Percentiles rank a stretch among this genome's conserved stretches.
Evolutionary conservation across 2,888 invertebrate species (phyloP).

Genomic region (Bembecia ichneumoniformis): DNA sequence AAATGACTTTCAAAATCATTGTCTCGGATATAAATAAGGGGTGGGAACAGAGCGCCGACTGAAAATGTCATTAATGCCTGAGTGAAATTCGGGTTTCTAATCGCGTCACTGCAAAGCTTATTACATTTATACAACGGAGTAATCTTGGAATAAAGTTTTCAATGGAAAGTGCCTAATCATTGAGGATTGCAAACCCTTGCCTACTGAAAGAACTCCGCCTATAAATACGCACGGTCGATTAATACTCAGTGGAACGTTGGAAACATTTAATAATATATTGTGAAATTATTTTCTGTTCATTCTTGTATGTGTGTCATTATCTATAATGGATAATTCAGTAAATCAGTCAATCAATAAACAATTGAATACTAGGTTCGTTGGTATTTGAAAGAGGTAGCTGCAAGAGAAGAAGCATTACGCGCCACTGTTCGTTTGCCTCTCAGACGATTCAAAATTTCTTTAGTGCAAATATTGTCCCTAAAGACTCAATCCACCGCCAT

Average conservation of each 20-base stretch:
- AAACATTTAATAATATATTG: no score
- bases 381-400: no score
- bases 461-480: no score
- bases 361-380: no score
- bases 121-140: constrained; percentile 71
- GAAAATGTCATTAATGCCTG: constrained; percentile 72
- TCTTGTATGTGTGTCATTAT: no score
- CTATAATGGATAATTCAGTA: no score
- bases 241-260: constrained; percentile 13
- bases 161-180: constrained; percentile 69
- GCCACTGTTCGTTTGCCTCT: no score
- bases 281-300: no score
- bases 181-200: constrained; percentile 67
- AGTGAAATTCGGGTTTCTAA: constrained; percentile 69
- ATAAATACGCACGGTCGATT: constrained; percentile 19
- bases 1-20: constrained; percentile 71
- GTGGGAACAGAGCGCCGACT: constrained; percentile 32
- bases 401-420: no score
- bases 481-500: no score
- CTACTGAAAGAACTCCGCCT: constrained; percentile 47
- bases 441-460: no score
- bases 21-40: constrained; percentile 55
- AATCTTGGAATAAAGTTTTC: constrained; percentile 72
- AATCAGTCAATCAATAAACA: no score
- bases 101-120: constrained; percentile 71